Percentiles rank a stretch among this genome's conserved stretches.
These are phyloP conservation scores for Cephus sareptanus DNA, from an alignment of 2,888 invertebrate species.

Conservation along the genomic window DNA sequence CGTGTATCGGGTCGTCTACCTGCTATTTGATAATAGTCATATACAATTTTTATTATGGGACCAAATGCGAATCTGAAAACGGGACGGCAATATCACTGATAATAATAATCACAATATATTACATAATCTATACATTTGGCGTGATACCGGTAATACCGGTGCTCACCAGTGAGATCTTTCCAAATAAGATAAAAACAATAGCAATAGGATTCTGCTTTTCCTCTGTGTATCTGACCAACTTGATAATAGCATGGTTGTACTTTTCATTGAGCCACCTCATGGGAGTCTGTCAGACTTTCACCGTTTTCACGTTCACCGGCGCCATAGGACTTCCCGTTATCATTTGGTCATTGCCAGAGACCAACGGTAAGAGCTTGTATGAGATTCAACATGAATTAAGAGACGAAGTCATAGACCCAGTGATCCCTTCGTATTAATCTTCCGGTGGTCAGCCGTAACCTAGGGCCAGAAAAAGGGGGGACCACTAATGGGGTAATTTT, in stretches of 20 bases:
- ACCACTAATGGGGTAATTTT: neutral
- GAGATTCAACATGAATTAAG: constrained; percentile 33
- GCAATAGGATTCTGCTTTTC: constrained; percentile 30
- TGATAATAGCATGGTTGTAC: constrained; percentile 27
- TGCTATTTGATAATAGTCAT: constrained; percentile 33
- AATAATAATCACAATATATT: constrained; percentile 31
- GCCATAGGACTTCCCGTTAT: constrained; percentile 32
- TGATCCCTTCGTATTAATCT: neutral
- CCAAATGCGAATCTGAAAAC: neutral
- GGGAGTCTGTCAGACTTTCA: constrained; percentile 32
- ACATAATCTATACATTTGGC: constrained; percentile 34
- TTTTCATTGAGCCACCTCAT: constrained; percentile 16
- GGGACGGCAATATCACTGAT: constrained; percentile 5
- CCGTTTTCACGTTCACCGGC: constrained; percentile 31
- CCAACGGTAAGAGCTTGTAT: constrained; percentile 27
- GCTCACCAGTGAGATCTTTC: constrained; percentile 37
- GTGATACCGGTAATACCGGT: constrained; percentile 38
- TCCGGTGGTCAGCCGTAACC: too few relatives aligned
- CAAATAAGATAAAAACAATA: constrained; percentile 32
- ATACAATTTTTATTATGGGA: neutral
- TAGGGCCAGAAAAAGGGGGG: too few relatives aligned
- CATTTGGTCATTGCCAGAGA: constrained; percentile 30
- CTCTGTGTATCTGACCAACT: constrained; percentile 28
- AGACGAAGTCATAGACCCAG: neutral
- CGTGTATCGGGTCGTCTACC: constrained; percentile 30